phyloP scores from a whole-genome alignment of 2,888 invertebrate species.

The Nomada lathburiana region DNA sequence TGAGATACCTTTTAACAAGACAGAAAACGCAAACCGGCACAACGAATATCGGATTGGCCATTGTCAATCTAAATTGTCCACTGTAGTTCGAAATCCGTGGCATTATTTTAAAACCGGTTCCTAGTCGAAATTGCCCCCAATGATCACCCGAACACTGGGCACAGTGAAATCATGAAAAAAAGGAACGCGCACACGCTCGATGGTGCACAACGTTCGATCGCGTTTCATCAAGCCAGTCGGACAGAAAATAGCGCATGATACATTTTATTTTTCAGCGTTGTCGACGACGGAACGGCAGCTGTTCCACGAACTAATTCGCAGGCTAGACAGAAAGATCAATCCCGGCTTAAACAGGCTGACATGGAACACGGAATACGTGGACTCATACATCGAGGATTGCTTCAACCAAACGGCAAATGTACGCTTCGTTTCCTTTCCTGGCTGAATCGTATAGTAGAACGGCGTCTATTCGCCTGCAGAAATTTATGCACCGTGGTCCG shows the following conservation, averaged over 20 bases:
- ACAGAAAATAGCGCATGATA: not conserved
- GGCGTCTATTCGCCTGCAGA: conserved; percentile 34
- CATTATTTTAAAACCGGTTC: conserved; percentile 8
- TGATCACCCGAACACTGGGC: not conserved
- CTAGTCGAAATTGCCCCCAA: not conserved
- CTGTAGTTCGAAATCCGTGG: too few relatives aligned
- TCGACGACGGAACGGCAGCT: conserved; percentile 91
- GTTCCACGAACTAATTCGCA: conserved; percentile 90
- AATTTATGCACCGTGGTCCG: conserved; percentile 64
- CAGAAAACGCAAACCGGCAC: too few relatives aligned
- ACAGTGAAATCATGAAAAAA: not conserved
- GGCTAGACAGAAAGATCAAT: conserved; percentile 88
- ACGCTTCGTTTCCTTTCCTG: conserved; percentile 68
- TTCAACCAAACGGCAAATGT: conserved; percentile 88
- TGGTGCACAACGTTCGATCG: not conserved
- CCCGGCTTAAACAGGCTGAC: conserved; percentile 90
- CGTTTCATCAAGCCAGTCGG: not conserved
- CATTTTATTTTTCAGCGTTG: conserved; percentile 85
- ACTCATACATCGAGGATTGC: conserved; percentile 90
- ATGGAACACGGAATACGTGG: conserved; percentile 90
- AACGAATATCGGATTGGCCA: not conserved
- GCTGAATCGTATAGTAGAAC: not conserved
- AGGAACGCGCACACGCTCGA: not conserved
- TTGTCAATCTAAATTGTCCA: not conserved
- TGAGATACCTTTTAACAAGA: too few relatives aligned